Evolutionary conservation across 2,888 invertebrate genomes (phyloP).

Genomic region (Capitulum mitella): DNA sequence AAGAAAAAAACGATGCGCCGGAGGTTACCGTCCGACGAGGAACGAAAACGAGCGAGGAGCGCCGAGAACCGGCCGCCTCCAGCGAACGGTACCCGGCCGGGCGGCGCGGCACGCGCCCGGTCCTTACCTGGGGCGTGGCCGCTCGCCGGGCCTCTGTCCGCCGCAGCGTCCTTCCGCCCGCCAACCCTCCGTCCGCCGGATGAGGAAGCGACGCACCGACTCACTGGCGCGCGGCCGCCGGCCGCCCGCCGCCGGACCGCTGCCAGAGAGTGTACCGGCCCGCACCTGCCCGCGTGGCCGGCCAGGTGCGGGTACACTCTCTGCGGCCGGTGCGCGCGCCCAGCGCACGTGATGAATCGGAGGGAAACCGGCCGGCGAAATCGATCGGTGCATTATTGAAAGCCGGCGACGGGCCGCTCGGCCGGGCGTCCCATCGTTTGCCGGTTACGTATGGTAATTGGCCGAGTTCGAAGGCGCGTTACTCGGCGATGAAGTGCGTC

Average conservation of each 20-base stretch:
- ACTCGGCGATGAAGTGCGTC: not conserved
- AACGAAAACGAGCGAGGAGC: too few relatives aligned
- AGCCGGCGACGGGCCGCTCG: not conserved
- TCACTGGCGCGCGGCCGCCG: not conserved
- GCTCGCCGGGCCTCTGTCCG: not conserved
- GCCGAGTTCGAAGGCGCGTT: not conserved
- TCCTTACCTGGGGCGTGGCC: too few relatives aligned
- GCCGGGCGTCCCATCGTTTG: not conserved
- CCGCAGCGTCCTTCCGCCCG: too few relatives aligned
- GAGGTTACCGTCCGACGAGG: too few relatives aligned
- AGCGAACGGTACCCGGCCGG: too few relatives aligned
- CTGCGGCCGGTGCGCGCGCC: not conserved
- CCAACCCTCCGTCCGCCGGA: too few relatives aligned
- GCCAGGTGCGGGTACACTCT: not conserved
- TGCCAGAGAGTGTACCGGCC: not conserved
- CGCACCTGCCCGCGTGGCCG: not conserved
- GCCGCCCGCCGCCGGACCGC: not conserved
- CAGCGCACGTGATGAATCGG: not conserved
- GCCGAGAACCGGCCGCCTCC: too few relatives aligned
- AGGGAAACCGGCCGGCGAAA: not conserved
- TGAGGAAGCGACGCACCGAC: not conserved
- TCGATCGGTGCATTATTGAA: not conserved
- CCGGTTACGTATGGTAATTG: not conserved
- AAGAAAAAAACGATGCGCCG: too few relatives aligned
- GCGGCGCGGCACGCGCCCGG: too few relatives aligned